A percentile compares a stretch with the other conserved stretches of the same genome.
These are phyloP conservation scores for Hydropotes inermis DNA, from an alignment of 2,113 vertebrate species.

Conservation along the genomic window DNA sequence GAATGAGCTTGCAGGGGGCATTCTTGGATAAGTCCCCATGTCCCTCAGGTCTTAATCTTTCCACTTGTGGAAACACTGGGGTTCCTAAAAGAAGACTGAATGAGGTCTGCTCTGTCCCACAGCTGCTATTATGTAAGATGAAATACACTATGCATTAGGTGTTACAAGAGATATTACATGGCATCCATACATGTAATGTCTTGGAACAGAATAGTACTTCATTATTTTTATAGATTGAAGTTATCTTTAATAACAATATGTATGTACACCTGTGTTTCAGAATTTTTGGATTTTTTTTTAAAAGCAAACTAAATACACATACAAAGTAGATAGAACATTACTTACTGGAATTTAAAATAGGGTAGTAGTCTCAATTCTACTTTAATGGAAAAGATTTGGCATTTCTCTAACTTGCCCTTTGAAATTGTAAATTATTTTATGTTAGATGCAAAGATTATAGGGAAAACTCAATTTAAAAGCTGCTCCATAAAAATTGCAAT, in stretches of 20 bases:
- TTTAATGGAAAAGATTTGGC: not conserved
- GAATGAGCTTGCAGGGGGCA: not conserved
- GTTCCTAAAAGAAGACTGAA: not conserved
- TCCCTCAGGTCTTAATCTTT: not conserved
- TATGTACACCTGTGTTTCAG: not conserved
- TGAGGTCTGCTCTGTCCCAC: not conserved
- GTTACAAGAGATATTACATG: not conserved
- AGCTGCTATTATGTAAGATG: not conserved
- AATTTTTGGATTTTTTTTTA: not conserved
- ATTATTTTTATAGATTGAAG: not conserved
- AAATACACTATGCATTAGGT: accelerated
- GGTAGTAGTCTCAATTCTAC: not conserved
- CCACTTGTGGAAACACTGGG: accelerated
- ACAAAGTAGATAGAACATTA: not conserved
- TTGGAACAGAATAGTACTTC: not conserved
- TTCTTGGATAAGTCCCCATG: too few species aligned
- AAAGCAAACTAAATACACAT: not conserved
- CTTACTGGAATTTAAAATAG: not conserved
- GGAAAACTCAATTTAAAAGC: not conserved
- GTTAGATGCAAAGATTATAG: not conserved
- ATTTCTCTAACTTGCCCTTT: not conserved
- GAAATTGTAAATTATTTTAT: not conserved
- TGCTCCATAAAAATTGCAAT: not conserved
- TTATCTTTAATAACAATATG: not conserved
- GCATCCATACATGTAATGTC: not conserved